A percentile compares a stretch with the other conserved stretches of the same genome.
These are phyloP conservation scores for Eristalis intricaria DNA, from an alignment of 2,888 invertebrate species.

Conservation along the genomic window DNA sequence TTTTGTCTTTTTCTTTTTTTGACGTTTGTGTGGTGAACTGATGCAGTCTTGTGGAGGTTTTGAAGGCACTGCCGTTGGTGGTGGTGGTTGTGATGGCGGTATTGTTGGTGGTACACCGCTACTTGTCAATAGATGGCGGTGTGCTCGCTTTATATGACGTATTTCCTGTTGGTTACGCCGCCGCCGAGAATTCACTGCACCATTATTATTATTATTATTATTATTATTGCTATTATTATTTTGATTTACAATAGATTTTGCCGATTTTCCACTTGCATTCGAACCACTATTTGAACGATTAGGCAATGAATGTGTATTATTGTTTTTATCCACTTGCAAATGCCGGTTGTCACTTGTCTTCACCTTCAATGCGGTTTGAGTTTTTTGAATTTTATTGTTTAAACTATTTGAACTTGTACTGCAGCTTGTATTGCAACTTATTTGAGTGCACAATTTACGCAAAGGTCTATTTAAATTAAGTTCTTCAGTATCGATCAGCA, in stretches of 20 bases:
- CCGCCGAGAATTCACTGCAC: slow-evolving; percentile 70
- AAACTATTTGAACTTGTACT: slow-evolving; percentile 61
- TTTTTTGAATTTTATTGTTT: slow-evolving; percentile 39
- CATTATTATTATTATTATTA: slow-evolving; percentile 6
- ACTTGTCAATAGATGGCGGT: slow-evolving; percentile 80
- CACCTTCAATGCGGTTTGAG: slow-evolving; percentile 14
- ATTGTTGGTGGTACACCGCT: slow-evolving; percentile 74
- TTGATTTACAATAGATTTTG: slow-evolving; percentile 39
- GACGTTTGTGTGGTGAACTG: slow-evolving; percentile 57
- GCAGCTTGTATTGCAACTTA: slow-evolving; percentile 54
- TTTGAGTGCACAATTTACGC: slow-evolving; percentile 47
- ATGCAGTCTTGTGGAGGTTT: slow-evolving; percentile 57
- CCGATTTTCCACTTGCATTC: slow-evolving; percentile 22
- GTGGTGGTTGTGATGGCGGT: slow-evolving; percentile 10
- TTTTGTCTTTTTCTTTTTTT: slow-evolving; percentile 74
- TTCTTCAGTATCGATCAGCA: slow-evolving; percentile 57
- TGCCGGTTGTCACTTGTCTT: slow-evolving; percentile 68
- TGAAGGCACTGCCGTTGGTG: slow-evolving; percentile 47
- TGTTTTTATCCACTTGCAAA: slow-evolving; percentile 72
- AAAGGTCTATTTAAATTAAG: slow-evolving; percentile 36
- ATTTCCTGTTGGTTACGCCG: slow-evolving; percentile 76
- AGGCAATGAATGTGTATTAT: slow-evolving; percentile 14
- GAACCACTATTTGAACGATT: slow-evolving; percentile 22
- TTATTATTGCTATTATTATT: slow-evolving; percentile 3
- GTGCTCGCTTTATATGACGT: slow-evolving; percentile 79